These are phyloP conservation scores for Pollenia angustigena DNA, from an alignment of 2,888 invertebrate species.

Conservation along the genomic window DNA sequence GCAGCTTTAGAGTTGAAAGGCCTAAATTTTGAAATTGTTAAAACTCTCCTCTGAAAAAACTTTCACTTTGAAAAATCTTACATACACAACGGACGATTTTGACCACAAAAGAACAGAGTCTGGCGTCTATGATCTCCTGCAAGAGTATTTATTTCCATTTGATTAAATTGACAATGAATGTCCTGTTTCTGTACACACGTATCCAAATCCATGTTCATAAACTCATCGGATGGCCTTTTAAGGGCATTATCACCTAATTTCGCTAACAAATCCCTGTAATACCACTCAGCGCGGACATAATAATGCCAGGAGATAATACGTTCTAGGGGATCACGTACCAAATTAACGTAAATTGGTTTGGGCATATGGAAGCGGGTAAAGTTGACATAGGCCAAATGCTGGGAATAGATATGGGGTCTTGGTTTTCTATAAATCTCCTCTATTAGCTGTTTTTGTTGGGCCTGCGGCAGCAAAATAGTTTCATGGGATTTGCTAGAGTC, in stretches of 20 bases:
- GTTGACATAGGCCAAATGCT: constrained; percentile 95
- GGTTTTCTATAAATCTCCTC: constrained; percentile 87
- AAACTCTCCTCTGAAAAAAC: constrained; percentile 80
- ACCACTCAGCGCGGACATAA: constrained; percentile 95
- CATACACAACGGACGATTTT: constrained; percentile 91
- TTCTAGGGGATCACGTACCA: constrained; percentile 95
- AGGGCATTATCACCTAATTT: constrained; percentile 86
- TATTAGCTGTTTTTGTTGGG: constrained; percentile 90
- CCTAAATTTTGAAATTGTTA: constrained; percentile 83
- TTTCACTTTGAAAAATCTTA: constrained; percentile 81
- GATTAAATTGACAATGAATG: constrained; percentile 91
- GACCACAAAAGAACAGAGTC: constrained; percentile 95
- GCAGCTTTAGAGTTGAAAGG: constrained; percentile 93
- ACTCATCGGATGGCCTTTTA: constrained; percentile 83
- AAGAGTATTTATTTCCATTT: constrained; percentile 91
- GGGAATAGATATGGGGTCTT: constrained; percentile 93
- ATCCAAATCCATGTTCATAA: constrained; percentile 95
- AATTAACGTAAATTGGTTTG: constrained; percentile 94
- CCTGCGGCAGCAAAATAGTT: constrained; percentile 90
- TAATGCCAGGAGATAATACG: constrained; percentile 96
- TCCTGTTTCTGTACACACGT: constrained; percentile 92
- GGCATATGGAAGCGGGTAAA: constrained; percentile 92
- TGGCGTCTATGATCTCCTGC: constrained; percentile 94
- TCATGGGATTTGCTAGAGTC: constrained; percentile 93
- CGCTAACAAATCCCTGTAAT: constrained; percentile 87